Evolutionary conservation across 2,113 vertebrate species (phyloP).

Genomic region (Bos javanicus): DNA sequence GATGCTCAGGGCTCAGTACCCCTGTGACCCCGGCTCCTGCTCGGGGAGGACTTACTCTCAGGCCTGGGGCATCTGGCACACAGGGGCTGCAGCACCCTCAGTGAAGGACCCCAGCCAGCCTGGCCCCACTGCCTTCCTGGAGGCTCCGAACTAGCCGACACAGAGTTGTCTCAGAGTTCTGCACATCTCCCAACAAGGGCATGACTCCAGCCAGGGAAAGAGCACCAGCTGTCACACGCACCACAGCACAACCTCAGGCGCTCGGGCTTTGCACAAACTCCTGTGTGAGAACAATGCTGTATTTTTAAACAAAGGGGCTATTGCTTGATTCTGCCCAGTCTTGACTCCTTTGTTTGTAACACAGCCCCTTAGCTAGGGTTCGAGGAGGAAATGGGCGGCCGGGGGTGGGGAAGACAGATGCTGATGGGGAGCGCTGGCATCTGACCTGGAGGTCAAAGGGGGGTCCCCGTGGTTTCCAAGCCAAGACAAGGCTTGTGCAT

Average conservation of each 20-base stretch:
- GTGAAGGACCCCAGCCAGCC: background rate
- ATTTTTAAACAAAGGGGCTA: background rate
- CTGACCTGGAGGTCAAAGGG: background rate
- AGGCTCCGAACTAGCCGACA: background rate
- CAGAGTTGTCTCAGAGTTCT: background rate
- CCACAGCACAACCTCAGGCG: background rate
- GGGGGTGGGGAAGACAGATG: fast-evolving
- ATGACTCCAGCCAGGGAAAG: background rate
- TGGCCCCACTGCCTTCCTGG: background rate
- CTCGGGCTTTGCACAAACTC: background rate
- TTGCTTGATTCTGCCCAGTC: background rate
- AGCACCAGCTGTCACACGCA: background rate
- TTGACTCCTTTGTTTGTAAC: background rate
- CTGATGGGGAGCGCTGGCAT: fast-evolving
- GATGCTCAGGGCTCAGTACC: background rate
- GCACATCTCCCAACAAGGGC: background rate
- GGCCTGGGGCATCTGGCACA: background rate
- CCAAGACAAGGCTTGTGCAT: background rate
- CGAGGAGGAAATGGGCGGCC: fast-evolving
- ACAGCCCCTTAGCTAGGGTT: background rate
- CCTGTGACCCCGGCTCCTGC: background rate
- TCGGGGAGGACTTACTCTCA: background rate
- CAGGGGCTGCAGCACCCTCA: background rate
- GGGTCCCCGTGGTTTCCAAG: too few relatives aligned
- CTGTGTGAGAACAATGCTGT: background rate